Evolutionary conservation across 2,113 vertebrate genomes (phyloP).

Genomic region (Indicator indicator): DNA sequence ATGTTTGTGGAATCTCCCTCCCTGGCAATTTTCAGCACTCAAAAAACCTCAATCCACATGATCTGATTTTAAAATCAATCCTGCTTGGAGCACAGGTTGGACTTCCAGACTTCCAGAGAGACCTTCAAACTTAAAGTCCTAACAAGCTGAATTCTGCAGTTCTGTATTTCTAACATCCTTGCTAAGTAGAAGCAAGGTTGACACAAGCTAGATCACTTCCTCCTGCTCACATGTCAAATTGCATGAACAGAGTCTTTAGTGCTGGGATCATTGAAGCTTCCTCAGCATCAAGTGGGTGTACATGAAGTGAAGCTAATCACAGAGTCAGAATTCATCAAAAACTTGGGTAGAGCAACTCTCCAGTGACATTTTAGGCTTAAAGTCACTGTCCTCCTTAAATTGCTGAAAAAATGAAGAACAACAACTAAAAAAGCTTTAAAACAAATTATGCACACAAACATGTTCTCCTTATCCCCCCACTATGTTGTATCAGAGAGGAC

Average conservation of each 20-base stretch:
- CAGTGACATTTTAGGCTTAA: not conserved
- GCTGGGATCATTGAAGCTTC: not conserved
- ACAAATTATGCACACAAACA: accelerated
- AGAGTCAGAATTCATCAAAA: not conserved
- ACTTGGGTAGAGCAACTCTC: not conserved
- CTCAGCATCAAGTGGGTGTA: not conserved
- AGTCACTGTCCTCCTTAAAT: not conserved
- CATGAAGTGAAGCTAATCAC: not conserved
- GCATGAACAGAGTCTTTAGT: accelerated
- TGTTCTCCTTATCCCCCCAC: not conserved
- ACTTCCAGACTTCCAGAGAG: not conserved
- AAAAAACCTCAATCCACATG: not conserved
- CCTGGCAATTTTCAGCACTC: not conserved
- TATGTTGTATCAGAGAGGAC: not conserved
- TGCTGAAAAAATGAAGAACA: not conserved
- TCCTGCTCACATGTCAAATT: not conserved
- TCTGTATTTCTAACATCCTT: not conserved
- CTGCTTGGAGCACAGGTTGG: not conserved
- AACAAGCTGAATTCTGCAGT: not conserved
- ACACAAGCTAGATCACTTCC: not conserved
- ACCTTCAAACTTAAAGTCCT: not conserved
- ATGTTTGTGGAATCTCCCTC: not conserved
- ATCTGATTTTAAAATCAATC: not conserved
- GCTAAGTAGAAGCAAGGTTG: not conserved
- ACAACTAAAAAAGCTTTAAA: not conserved